Base-by-base conservation (phyloP, 2,797 vertebrate genomes). In the Semotilus atromaculatus region DNA sequence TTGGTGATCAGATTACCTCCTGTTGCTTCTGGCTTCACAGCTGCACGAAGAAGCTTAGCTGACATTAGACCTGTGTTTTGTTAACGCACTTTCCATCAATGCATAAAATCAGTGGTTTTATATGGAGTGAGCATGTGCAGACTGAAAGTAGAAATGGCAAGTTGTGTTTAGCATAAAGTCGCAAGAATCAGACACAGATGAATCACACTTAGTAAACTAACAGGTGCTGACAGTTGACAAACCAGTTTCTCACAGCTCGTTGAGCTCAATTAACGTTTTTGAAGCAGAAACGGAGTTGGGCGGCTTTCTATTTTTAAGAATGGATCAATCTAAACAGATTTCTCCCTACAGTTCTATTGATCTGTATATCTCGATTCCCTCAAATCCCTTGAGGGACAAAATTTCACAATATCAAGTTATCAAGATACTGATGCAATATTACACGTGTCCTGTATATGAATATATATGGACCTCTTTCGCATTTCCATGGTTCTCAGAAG, bases 1-100 rank as follows among this genome's bases (percentile, higher is more conserved):
- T 74, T 7, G 8, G 71, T 23, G 55, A 76, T 87, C 88, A 85
- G 45, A 86, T 88, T 87, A 64, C 38, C 48, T 67, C n/a, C 36
- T 66, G 73, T 73, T 68, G 26, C 64, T 23, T 64, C 71, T 83
- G 38, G n/a, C 19, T 64, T 74, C 73, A 73, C 55, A 85, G 74
- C 62, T 51, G 70, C 67, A 58, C 73, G 74, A 55, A 53, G 62
- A 58, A 82, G 79, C 66, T 74, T 82, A 70, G 79, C 58, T 45
- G 71, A 76, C 80, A 86, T 81, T 67, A 43, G 73, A 82, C 55
- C 64, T 67, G 38, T 45, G 72, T 45, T n/a, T n/a, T 68, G 16
- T 81, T 21, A 81, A 81, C 29, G 23, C 34, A 4, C 26, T 70
- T 76, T 70, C 74, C 38, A 78, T 78, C 67, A 84, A 62, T 38